Conservation (phyloP, 2,797 vertebrate genomes). For the Sternotherus odoratus region DNA sequence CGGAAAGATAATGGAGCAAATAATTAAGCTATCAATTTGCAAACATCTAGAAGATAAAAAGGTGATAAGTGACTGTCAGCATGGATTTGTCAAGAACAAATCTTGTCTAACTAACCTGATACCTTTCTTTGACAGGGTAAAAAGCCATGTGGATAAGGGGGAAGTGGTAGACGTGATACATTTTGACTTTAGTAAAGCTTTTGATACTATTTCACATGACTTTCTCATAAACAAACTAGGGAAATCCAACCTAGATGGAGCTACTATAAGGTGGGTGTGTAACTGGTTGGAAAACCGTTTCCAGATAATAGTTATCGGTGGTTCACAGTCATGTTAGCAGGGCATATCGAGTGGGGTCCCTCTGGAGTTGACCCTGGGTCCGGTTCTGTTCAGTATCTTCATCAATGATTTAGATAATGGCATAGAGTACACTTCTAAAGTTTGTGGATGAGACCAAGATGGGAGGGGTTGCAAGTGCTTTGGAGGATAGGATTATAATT, state of each 20-base stretch:
- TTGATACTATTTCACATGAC: not conserved
- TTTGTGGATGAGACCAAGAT: not conserved
- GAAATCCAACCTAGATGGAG: not conserved
- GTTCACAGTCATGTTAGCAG: not conserved
- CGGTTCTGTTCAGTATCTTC: too few relatives aligned
- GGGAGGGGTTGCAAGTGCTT: not conserved
- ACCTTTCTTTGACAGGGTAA: not conserved
- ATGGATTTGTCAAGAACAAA: too few relatives aligned
- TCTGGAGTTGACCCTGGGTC: not conserved
- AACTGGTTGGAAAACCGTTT: not conserved
- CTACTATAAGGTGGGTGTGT: not conserved
- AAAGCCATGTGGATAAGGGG: not conserved
- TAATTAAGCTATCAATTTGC: too few relatives aligned
- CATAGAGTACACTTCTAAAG: not conserved
- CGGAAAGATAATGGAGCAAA: too few relatives aligned
- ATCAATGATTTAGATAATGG: not conserved
- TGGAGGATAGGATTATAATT: not conserved
- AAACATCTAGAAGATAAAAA: too few relatives aligned
- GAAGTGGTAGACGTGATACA: not conserved
- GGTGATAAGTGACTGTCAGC: too few relatives aligned
- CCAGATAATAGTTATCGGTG: not conserved
- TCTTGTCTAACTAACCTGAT: not conserved
- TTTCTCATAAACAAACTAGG: not conserved
- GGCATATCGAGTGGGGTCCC: not conserved
- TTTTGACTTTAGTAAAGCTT: not conserved